These are phyloP conservation scores for Cepaea hortensis DNA, from an alignment of 2,888 invertebrate genomes.

Conservation along the genomic window DNA sequence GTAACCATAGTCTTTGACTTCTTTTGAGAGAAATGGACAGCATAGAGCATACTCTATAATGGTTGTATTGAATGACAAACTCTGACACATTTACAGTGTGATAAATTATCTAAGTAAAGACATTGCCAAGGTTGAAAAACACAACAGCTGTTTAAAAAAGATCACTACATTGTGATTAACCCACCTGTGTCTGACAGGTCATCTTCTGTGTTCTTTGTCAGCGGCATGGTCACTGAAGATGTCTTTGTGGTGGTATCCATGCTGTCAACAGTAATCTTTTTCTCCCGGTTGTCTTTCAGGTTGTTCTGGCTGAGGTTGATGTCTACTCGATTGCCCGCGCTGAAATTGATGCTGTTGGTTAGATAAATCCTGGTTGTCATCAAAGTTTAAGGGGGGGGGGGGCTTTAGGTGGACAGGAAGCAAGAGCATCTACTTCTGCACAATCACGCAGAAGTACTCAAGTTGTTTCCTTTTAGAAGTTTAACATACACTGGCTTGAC, in stretches of 20 bases:
- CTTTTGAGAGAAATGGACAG: too few species aligned
- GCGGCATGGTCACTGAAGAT: constrained; percentile 46
- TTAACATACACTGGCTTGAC: too few species aligned
- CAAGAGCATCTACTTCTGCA: not conserved
- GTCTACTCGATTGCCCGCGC: constrained; percentile 65
- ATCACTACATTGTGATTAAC: not conserved
- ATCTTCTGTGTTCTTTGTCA: constrained; percentile 52
- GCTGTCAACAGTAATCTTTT: constrained; percentile 66
- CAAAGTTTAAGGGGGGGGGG: constrained; percentile 51
- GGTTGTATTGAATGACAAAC: too few species aligned
- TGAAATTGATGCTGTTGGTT: constrained; percentile 59
- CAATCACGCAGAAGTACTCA: not conserved
- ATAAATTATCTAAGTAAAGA: too few species aligned
- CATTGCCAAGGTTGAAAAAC: too few species aligned
- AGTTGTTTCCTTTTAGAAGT: not conserved
- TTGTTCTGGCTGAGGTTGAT: constrained; percentile 71
- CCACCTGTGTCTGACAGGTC: constrained; percentile 53
- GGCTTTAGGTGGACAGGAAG: not conserved
- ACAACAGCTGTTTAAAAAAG: too few species aligned
- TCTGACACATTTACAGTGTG: too few species aligned
- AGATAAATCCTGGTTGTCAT: constrained; percentile 35
- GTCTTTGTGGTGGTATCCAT: constrained; percentile 64
- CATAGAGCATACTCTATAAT: too few species aligned
- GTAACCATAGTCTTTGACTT: too few species aligned
- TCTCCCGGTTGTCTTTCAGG: constrained; percentile 69